These are phyloP conservation scores for Thunnus albacares DNA, from an alignment of 2,797 vertebrate species.

Conservation along the genomic window DNA sequence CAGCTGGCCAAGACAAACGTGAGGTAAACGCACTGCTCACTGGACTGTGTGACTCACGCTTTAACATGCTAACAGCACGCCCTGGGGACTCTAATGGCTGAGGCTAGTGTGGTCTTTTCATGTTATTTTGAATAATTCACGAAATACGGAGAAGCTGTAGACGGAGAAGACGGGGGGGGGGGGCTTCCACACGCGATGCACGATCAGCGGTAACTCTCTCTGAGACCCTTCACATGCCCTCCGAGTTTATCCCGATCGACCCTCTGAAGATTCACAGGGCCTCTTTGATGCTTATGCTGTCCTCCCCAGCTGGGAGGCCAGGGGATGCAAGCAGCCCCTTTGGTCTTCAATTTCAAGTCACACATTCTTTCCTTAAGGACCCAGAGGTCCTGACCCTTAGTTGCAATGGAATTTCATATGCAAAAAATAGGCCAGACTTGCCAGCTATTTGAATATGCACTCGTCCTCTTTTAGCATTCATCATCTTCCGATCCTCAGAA, in stretches of 20 bases:
- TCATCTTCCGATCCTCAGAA: conserved; percentile 42
- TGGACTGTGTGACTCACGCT: conserved; percentile 53
- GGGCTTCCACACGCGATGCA: conserved; percentile 47
- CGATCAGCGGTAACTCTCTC: conserved; percentile 34
- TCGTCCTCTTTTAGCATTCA: conserved; percentile 26
- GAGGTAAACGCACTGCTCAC: conserved; percentile 54
- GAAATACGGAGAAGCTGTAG: conserved; percentile 50
- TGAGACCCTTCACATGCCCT: conserved; percentile 67
- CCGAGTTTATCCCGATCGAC: conserved; percentile 49
- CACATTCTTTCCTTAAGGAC: conserved; percentile 80
- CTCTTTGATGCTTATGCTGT: conserved; percentile 71
- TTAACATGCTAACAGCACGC: conserved; percentile 35
- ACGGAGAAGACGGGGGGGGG: conserved; percentile 14
- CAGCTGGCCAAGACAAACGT: conserved; percentile 57
- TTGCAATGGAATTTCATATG: conserved; percentile 75
- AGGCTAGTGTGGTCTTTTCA: conserved; percentile 33
- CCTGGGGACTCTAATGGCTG: conserved; percentile 42
- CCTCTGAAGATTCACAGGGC: conserved; percentile 68
- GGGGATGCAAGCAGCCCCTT: conserved; percentile 63
- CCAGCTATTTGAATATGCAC: conserved; percentile 55
- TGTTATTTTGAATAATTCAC: conserved; percentile 66
- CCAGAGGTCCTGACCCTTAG: conserved; percentile 72
- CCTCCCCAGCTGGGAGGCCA: conserved; percentile 72
- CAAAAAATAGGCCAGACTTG: conserved; percentile 73
- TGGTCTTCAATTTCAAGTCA: conserved; percentile 74